These are phyloP conservation scores for Quiscalus mexicanus DNA, from an alignment of 2,113 vertebrate genomes.

Conservation along the genomic window DNA sequence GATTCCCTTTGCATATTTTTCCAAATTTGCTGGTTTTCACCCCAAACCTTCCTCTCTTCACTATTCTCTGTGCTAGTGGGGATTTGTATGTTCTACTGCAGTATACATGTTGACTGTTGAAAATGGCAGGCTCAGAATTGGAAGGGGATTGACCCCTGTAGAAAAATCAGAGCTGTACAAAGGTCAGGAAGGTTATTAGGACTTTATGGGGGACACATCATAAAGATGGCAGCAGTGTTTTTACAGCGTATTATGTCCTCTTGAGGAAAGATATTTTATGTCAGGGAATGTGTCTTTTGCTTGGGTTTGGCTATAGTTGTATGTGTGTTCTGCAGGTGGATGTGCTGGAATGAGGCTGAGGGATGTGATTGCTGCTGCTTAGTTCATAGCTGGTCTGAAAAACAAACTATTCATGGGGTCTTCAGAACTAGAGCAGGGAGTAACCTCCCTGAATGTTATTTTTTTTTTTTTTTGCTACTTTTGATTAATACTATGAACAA, in stretches of 20 bases:
- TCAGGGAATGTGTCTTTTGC: background rate
- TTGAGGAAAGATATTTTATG: background rate
- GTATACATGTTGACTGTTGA: background rate
- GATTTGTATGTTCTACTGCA: background rate
- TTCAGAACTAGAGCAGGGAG: background rate
- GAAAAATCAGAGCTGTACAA: background rate
- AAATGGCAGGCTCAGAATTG: background rate
- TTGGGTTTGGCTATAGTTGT: background rate
- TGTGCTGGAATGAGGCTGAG: background rate
- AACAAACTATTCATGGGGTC: background rate
- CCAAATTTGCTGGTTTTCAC: background rate
- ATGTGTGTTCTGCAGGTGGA: background rate
- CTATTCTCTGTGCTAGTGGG: background rate
- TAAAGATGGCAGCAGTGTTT: background rate
- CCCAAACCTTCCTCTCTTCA: background rate
- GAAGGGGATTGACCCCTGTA: background rate
- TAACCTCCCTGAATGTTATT: background rate
- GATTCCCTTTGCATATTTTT: background rate
- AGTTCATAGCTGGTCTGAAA: background rate
- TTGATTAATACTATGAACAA: background rate
- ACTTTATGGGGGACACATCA: rapidly evolving
- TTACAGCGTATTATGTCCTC: rapidly evolving
- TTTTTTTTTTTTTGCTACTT: background rate
- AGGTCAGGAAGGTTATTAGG: background rate
- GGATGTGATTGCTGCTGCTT: background rate